phyloP scores from a whole-genome alignment of 2,888 invertebrate species.

The Iphiclides podalirius region DNA sequence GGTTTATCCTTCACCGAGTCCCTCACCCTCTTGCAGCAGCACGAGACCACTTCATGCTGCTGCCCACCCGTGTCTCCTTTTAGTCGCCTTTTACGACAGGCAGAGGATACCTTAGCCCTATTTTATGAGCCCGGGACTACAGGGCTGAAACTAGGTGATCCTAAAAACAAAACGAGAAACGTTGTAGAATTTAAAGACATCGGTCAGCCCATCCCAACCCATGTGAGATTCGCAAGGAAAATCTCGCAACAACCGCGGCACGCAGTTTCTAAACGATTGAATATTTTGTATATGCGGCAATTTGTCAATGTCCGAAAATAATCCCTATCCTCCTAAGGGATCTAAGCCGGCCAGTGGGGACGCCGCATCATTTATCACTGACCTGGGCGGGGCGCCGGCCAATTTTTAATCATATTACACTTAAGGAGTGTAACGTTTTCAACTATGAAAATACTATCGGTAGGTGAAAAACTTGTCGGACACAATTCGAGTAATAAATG shows the following conservation, averaged over 20 bases:
- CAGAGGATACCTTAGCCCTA: no score
- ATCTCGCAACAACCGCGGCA: constrained; percentile 14
- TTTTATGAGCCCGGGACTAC: no score
- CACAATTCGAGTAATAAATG: no score
- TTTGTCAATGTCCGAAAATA: constrained; percentile 75
- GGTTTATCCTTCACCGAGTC: no score
- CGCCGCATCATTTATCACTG: constrained; percentile 71
- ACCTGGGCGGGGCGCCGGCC: constrained; percentile 42
- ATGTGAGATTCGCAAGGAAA: constrained; percentile 18
- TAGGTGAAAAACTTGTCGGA: no score
- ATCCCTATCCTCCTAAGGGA: constrained; percentile 70
- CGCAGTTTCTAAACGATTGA: constrained; percentile 58
- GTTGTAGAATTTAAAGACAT: no score
- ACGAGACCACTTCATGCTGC: no score
- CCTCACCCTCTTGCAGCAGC: no score
- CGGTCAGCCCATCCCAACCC: background rate
- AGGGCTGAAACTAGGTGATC: no score
- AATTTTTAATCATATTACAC: constrained; percentile 26
- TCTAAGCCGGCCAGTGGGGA: constrained; percentile 63
- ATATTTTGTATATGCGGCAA: constrained; percentile 68
- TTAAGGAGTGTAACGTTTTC: background rate
- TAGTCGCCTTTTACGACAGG: no score
- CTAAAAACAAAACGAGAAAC: no score
- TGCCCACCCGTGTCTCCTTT: no score
- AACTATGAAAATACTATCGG: background rate